Conservation (phyloP, 2,888 invertebrate genomes). For the Calameuta idolon region DNA sequence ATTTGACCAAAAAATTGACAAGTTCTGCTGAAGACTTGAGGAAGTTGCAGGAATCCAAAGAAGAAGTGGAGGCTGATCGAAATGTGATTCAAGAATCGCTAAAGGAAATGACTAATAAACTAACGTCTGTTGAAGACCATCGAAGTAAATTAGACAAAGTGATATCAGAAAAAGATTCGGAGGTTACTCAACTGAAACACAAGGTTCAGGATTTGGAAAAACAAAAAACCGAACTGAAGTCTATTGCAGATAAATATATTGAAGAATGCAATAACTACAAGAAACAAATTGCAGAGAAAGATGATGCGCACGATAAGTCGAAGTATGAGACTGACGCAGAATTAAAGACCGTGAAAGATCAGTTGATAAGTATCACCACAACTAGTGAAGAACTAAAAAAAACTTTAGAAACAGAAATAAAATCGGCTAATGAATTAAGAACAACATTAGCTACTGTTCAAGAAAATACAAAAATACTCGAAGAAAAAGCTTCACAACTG, state of each 20-base stretch:
- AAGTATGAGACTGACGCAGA: conserved; percentile 68
- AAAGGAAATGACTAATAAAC: conserved; percentile 62
- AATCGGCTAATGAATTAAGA: conserved; percentile 32
- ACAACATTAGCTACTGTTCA: conserved; percentile 27
- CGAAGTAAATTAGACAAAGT: conserved; percentile 38
- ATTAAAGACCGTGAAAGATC: conserved; percentile 15
- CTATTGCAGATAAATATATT: conserved; percentile 68
- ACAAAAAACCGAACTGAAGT: conserved; percentile 67
- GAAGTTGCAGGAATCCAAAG: conserved; percentile 37
- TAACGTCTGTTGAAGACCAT: conserved; percentile 35
- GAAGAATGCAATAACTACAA: conserved; percentile 69
- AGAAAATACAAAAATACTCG: conserved; percentile 23
- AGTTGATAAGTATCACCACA: conserved; percentile 7
- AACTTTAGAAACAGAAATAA: conserved; percentile 26
- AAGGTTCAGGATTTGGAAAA: conserved; percentile 67
- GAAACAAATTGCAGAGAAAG: conserved; percentile 68
- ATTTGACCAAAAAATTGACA: conserved; percentile 42
- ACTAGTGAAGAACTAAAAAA: conserved; percentile 33
- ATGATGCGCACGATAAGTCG: conserved; percentile 67
- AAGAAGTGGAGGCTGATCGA: conserved; percentile 42
- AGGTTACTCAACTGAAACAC: conserved; percentile 35
- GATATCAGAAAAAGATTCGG: conserved; percentile 42
- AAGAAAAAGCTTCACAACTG: conserved; percentile 19
- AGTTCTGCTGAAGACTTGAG: conserved; percentile 43
- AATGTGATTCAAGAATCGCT: conserved; percentile 59